Evolutionary conservation across 1,140 invertebrate species (phyloP), one percentile per base, ranked within the genome.

Genomic region (Dendroctonus valens): DNA sequence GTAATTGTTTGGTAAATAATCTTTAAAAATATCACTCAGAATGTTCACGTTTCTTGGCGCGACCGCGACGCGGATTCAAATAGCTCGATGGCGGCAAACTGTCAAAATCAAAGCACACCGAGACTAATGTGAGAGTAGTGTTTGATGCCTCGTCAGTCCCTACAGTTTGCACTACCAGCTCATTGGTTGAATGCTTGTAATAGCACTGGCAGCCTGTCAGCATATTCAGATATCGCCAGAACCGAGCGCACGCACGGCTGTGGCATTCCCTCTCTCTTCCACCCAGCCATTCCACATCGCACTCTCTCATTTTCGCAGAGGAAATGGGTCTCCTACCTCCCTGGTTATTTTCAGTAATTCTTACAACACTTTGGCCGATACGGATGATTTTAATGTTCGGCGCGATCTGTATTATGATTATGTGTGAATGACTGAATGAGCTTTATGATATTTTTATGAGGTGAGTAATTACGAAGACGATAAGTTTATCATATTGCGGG

Each of bases 171-270:
- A 73, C 76, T 73, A 71, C 40, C 68, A 65, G 71, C 72, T 73
- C 73, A 77, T 76, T 76, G 76, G 76, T 75, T 69, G 72, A 74
- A 70, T 69, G 64, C 69, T 69, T 73, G 74, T 76, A 77, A 76
- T 76, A 76, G 74, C 74, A 73, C 77, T 76, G 75, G 72, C 73
- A 76, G 74, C 71, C 77, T 79, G 77, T 79, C 77, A 79, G 77
- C 77, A 75, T 77, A 68, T 78, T 77, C 77, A 76, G 77, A 78
- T 75, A 77, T 79, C 76, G 77, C 76, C 73, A 69, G 67, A 65
- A 60, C 65, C 65, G 70, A 65, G 73, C 75, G 76, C 75, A 76
- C 76, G 75, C 76, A 75, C 69, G 44, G 44, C 51, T 15, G 39
- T 71, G 64, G 65, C 61, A 63, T 69, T 73, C 71, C 67, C 69